Percentiles rank a stretch among this genome's conserved stretches.
phyloP scores from a whole-genome alignment of 2,797 vertebrate genomes.

The Carapus acus region DNA sequence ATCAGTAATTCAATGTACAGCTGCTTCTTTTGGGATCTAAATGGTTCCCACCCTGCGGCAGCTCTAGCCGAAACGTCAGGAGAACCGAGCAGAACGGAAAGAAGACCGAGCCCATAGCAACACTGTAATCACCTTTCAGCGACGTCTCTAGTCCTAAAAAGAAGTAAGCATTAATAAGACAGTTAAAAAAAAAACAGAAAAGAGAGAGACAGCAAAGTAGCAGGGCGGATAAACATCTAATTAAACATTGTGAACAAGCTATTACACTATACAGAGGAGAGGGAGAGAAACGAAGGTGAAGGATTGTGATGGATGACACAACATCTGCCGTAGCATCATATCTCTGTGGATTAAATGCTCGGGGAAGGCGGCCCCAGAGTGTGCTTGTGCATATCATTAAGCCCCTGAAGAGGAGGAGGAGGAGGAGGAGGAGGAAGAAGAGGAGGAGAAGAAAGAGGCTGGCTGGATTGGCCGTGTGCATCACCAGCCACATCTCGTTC shows the following conservation, averaged over 20 bases:
- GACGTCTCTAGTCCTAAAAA: constrained; percentile 31
- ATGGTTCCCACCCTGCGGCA: no score
- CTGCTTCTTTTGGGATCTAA: no score
- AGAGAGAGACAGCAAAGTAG: constrained; percentile 26
- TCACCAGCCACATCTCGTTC: constrained; percentile 55
- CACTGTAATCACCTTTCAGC: constrained; percentile 9
- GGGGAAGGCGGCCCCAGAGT: constrained; percentile 65
- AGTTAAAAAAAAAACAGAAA: constrained; percentile 35
- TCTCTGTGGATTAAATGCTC: constrained; percentile 73
- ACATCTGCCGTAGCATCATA: constrained; percentile 68
- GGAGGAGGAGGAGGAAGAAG: constrained; percentile 31
- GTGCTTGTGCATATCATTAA: constrained; percentile 74
- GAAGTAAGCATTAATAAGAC: constrained; percentile 20
- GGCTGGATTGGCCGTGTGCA: constrained; percentile 52
- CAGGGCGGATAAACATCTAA: constrained; percentile 39
- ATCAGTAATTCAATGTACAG: no score
- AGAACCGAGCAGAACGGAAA: constrained; percentile 7
- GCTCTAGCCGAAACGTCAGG: no score
- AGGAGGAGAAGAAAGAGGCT: constrained; percentile 48
- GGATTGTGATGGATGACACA: constrained; percentile 66
- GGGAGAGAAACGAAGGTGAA: constrained; percentile 21
- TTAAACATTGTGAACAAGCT: constrained; percentile 30
- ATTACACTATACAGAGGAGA: constrained; percentile 19
- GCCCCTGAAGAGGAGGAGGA: constrained; percentile 49
- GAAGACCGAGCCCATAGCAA: constrained; percentile 14